Evolutionary conservation across 1,140 invertebrate genomes (phyloP), one percentile per base, ranked within the genome.

Genomic region (Drosophila bifasciata): DNA sequence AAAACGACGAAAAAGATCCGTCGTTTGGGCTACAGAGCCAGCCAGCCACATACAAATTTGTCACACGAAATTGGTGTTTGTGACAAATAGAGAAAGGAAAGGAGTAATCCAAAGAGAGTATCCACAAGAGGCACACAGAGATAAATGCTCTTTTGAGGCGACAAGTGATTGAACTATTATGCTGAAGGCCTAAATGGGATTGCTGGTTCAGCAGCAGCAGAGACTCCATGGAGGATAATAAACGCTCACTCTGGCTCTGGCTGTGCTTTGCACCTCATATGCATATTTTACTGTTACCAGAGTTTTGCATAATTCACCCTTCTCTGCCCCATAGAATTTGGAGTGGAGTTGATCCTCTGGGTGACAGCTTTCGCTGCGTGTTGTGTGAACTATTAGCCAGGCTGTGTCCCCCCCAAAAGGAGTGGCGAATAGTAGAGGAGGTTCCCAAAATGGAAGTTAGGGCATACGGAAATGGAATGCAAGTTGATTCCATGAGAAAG

Each of bases 61-160:
- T 83, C 83, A 88, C 84, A 89, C 84, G 75, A 81, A 88, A 88
- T 89, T 88, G 83, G 83, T 88, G 83, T 89, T 83, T 88, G 75
- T 89, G 83, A 89, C 83, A 88, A 88, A 88, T 88, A 77, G 80
- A 66, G 78, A 69, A 76, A 66, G 68, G 78, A 69, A 76, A 66
- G 68, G 59, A 46, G 41, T 36, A 9, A 32, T 36, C 32, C 32
- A 36, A 36, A n/a, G n/a, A n/a, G n/a, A n/a, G 32, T 36, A 36
- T 36, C 11, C 28, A 32, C 11, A 36, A 56, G 25, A 44, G 41
- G 16, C 16, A 9, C 21, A 15, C 41, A 19, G 32, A 60, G 60
- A 46, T 39, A 41, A 36, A 52, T 57, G 46, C 53, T 56, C 39
- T 66, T 76, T 53, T 53, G 77, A 67, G 78, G 83, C 79, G 83